Base-by-base conservation (phyloP, 2,797 vertebrate genomes). In the Naso thynnoides region DNA sequence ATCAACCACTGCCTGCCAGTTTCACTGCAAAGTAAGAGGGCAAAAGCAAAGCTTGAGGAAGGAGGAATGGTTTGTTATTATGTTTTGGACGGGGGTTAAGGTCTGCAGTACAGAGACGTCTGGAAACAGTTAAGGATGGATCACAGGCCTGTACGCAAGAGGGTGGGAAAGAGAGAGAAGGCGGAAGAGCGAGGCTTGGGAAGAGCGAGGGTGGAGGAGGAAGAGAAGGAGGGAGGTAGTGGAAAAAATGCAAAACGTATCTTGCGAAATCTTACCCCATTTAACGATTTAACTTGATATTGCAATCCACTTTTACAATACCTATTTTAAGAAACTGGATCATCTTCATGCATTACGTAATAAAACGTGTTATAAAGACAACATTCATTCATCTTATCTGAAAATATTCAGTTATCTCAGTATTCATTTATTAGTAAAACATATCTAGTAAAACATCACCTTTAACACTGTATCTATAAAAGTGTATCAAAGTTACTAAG, bases 91-190 rank as follows among this genome's bases (percentile, higher is more conserved):
- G 76, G 75, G 86, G 80, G 88, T 81, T 73, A 78, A 70, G 75
- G 87, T 81, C 82, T 80, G 85, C 69, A 84, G 87, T 74, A 82
- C 74, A 68, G 70, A 79, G 80, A 86, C 60, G 91, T 94, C 94
- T 95, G 95, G 95, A 95, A 95, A 91, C 90, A 92, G 94, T 95
- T 95, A 95, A 87, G 86, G 87, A 85, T 80, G 87, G 91, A 93
- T 90, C 89, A 90, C 87, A 91, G 90, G 89, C 88, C 79, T 88
- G 74, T 78, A 79, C 36, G 67, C 88, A 79, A 77, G 68, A 87
- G 89, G 90, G 91, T 93, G 93, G 92, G 93, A 93, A 94, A 85
- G 70, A 81, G 80, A 85, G 87, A 83, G 83, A 88, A 84, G 89
- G 82, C 71, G 88, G 91, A 86, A 92, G 91, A 86, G 68, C 18